Evolutionary conservation across 2,888 invertebrate species (phyloP).

Genomic region (Exocentrus adspersus): DNA sequence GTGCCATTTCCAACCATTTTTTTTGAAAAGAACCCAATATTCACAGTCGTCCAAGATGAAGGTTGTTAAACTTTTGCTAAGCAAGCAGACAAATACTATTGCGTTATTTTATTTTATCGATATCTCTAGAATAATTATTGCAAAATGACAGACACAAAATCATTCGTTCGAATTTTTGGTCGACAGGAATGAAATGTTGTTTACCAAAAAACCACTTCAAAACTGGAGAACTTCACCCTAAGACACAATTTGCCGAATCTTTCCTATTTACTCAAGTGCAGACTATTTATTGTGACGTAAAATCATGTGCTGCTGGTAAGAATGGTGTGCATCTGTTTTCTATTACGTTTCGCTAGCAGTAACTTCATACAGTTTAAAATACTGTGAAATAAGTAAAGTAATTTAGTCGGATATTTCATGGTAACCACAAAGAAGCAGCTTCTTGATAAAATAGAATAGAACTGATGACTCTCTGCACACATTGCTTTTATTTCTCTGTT

Average conservation of each 20-base stretch:
- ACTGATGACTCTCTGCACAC: slow-evolving; percentile 45
- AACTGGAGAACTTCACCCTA: too few species aligned
- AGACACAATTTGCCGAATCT: not conserved
- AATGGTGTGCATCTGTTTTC: slow-evolving; percentile 12
- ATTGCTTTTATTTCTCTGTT: slow-evolving; percentile 11
- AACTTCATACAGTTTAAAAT: slow-evolving; percentile 36
- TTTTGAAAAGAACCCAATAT: too few species aligned
- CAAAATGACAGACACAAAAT: too few species aligned
- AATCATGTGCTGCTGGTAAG: not conserved
- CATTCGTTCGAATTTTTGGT: too few species aligned
- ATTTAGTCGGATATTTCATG: slow-evolving; percentile 38
- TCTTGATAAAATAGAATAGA: slow-evolving; percentile 46
- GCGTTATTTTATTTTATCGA: too few species aligned
- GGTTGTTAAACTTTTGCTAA: too few species aligned
- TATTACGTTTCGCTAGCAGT: not conserved
- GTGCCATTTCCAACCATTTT: too few species aligned
- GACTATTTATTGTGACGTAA: not conserved
- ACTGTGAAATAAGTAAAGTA: slow-evolving; percentile 40
- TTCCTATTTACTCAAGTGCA: not conserved
- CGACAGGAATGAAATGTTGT: too few species aligned
- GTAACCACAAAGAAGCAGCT: slow-evolving; percentile 45
- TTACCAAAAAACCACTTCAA: too few species aligned
- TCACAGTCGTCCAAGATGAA: too few species aligned
- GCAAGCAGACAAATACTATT: too few species aligned
- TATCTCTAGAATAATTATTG: too few species aligned